Percentiles rank a stretch among this genome's conserved stretches.
phyloP scores from a whole-genome alignment of 37 sponge, comb jelly and placozoan species.

The Beroe forskalii region DNA sequence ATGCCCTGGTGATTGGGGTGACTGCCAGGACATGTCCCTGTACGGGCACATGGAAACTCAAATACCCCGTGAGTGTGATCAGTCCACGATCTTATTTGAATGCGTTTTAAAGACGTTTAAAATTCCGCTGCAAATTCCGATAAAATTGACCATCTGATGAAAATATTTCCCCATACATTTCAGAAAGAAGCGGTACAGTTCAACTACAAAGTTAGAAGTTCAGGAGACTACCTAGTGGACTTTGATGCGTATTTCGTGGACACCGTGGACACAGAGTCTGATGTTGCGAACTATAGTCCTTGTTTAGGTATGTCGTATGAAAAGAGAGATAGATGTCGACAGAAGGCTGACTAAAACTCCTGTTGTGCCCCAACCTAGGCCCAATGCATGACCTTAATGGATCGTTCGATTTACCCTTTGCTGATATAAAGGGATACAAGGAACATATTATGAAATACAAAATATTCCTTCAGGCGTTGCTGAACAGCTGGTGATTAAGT shows the following conservation, averaged over 20 bases:
- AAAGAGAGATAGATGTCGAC: too few relatives aligned
- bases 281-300: not conserved
- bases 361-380: too few relatives aligned
- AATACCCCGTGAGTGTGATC: conserved; percentile 23
- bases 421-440: too few relatives aligned
- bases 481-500: conserved; percentile 44
- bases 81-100: too few relatives aligned
- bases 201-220: conserved; percentile 14
- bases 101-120: too few relatives aligned
- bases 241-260: conserved; percentile 62
- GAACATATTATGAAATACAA: too few relatives aligned
- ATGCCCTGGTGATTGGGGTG: conserved; percentile 7
- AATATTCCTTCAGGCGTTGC: not conserved
- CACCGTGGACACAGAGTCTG: not conserved
- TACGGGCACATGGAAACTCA: conserved; percentile 29
- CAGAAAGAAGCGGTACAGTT: not conserved
- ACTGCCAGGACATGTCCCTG: not conserved
- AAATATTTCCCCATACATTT: too few relatives aligned
- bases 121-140: too few relatives aligned
- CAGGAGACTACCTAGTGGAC: not conserved
- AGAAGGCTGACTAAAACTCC: too few relatives aligned
- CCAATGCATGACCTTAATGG: too few relatives aligned
- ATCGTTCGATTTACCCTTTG: too few relatives aligned
- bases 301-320: conserved; percentile 48
- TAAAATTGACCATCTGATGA: too few relatives aligned